Evolutionary conservation across 2,113 vertebrate species (phyloP).

Genomic region (Aleadryas rufinucha): DNA sequence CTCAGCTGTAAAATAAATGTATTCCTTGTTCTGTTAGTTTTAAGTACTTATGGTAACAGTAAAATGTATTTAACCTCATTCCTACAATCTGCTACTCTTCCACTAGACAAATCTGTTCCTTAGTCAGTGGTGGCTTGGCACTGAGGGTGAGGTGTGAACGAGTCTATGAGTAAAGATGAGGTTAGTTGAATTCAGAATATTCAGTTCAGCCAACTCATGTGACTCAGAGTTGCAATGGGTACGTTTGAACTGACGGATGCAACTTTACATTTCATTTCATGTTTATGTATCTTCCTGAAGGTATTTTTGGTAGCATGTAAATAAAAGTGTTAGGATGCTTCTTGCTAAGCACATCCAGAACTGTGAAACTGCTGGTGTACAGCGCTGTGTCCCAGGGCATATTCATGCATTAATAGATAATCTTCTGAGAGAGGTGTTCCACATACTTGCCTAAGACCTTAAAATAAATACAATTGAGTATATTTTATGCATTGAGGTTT

Average conservation of each 20-base stretch:
- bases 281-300: constrained; percentile 49
- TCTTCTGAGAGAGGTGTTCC: background rate
- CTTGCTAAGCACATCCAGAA: background rate
- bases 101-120: constrained; percentile 10
- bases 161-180: background rate
- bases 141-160: constrained; percentile 7
- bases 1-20: background rate
- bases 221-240: background rate
- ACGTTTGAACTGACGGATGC: constrained; percentile 48
- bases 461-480: background rate
- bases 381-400: background rate
- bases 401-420: background rate
- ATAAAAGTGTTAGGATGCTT: constrained; percentile 49
- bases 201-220: background rate
- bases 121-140: constrained; percentile 1
- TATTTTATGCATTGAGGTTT: background rate
- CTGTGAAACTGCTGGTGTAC: background rate
- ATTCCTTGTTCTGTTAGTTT: background rate
- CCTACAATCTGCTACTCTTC: background rate
- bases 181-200: background rate
- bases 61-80: constrained; percentile 12
- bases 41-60: background rate
- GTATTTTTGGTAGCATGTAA: constrained; percentile 53
- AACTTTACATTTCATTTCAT: constrained; percentile 54
- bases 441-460: background rate